Conservation (phyloP, 2,888 invertebrate species). For the Bombylius discolor region DNA sequence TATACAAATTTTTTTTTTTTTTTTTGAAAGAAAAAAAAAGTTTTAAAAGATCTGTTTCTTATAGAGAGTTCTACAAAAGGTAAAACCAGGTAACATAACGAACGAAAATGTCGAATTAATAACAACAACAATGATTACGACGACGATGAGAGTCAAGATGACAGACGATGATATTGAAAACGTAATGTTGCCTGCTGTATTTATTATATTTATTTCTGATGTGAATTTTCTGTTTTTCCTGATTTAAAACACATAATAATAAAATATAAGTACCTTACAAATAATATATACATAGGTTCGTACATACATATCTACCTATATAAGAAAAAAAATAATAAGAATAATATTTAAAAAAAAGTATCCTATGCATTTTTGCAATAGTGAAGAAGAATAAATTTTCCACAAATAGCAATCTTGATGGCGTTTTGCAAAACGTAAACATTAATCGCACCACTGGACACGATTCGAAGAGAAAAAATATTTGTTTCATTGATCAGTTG, state of each 20-base stretch:
- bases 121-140: neutral
- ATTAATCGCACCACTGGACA: neutral
- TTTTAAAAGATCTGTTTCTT: too few species aligned
- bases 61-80: too few species aligned
- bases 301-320: neutral
- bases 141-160: slow-evolving; percentile 3
- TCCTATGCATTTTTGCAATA: too few species aligned
- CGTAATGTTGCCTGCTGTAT: slow-evolving; percentile 6
- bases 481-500: neutral
- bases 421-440: neutral
- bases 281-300: neutral
- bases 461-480: neutral
- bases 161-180: slow-evolving; percentile 12
- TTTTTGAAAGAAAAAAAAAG: too few species aligned
- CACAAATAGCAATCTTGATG: neutral
- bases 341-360: too few species aligned
- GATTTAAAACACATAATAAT: too few species aligned
- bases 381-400: neutral
- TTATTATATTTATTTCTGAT: too few species aligned
- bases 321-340: too few species aligned
- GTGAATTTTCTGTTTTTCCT: too few species aligned
- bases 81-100: too few species aligned
- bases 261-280: too few species aligned
- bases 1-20: too few species aligned
- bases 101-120: neutral